Conservation (phyloP, 2,797 vertebrate species). For the Delichon dasypus region DNA sequence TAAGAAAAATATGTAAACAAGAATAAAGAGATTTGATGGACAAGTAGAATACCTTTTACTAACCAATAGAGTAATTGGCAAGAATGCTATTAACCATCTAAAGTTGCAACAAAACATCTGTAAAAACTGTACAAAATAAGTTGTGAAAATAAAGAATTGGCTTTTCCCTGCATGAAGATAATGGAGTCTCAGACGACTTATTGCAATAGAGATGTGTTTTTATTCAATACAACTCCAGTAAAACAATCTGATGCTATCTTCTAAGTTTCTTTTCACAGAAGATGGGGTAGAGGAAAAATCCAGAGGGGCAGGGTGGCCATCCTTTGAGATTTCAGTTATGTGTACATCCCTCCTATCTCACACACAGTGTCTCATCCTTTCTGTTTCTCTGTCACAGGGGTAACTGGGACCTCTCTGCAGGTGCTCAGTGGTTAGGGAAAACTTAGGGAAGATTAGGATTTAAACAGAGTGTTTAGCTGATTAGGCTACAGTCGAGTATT, state of each 20-base stretch:
- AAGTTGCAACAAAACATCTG: neutral
- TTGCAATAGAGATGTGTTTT: neutral
- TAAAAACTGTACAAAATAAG: neutral
- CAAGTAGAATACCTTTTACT: neutral
- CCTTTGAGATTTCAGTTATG: neutral
- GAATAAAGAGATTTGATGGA: neutral
- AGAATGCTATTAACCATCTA: neutral
- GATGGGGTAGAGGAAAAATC: neutral
- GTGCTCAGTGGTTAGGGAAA: constrained; percentile 17
- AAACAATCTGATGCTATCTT: neutral
- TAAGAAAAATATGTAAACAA: neutral
- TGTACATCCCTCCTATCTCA: neutral
- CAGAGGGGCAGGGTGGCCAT: neutral
- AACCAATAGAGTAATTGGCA: neutral
- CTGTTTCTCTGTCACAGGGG: neutral
- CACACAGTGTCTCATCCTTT: neutral
- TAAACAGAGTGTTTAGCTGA: constrained; percentile 49
- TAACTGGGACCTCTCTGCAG: neutral
- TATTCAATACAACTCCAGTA: neutral
- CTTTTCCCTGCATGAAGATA: neutral
- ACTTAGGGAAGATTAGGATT: constrained; percentile 29
- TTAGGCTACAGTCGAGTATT: constrained; percentile 27
- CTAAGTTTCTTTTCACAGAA: neutral
- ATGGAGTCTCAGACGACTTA: neutral
- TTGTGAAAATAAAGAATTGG: neutral